Percentiles rank a stretch among this genome's conserved stretches.
Conservation (phyloP, 2,888 invertebrate species). For the Dorcus hopei region DNA sequence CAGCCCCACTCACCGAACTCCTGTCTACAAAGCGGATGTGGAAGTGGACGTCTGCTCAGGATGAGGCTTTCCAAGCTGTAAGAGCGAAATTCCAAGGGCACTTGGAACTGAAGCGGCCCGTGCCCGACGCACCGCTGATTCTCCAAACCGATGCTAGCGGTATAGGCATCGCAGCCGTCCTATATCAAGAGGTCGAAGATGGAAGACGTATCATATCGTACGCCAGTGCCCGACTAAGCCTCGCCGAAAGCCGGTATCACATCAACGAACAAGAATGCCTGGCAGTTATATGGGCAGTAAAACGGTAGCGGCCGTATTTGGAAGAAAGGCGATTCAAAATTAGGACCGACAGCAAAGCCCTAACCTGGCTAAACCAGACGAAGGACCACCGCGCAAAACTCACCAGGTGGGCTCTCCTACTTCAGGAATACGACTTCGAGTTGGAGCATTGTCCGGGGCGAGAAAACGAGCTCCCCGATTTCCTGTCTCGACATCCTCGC, state of each 20-base stretch:
- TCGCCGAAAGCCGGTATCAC: constrained; percentile 22
- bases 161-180: constrained; percentile 27
- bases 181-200: constrained; percentile 21
- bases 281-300: constrained; percentile 28
- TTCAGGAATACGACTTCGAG: constrained; percentile 23
- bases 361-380: constrained; percentile 22
- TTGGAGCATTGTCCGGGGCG: neutral
- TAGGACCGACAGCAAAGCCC: constrained; percentile 10
- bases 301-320: constrained; percentile 25
- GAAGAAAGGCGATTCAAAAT: constrained; percentile 26
- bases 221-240: constrained; percentile 21
- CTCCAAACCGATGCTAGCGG: constrained; percentile 29
- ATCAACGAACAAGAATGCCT: constrained; percentile 30
- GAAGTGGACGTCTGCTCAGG: constrained; percentile 17
- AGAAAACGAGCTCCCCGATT: neutral
- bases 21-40: neutral
- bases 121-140: neutral
- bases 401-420: constrained; percentile 21
- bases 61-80: constrained; percentile 16
- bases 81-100: constrained; percentile 12
- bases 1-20: neutral
- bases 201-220: constrained; percentile 21
- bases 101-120: constrained; percentile 4
- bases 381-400: constrained; percentile 20
- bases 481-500: neutral